These are phyloP conservation scores for Meles meles DNA, from an alignment of 2,113 vertebrate genomes.

Conservation along the genomic window DNA sequence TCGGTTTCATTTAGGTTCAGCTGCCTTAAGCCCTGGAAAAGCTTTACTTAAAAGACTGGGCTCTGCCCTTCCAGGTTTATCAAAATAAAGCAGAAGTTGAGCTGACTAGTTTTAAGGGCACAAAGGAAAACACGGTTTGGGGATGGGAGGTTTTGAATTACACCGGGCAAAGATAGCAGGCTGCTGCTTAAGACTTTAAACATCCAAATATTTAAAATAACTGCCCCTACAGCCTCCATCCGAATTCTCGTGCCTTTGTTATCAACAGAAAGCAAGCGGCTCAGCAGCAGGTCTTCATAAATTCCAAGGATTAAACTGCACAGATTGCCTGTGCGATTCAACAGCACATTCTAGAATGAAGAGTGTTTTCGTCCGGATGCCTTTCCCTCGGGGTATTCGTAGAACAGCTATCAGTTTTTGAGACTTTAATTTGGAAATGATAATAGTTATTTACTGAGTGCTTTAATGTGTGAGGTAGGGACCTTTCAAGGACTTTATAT, in stretches of 20 bases:
- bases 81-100: constrained; percentile 8
- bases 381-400: background rate
- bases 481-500: background rate
- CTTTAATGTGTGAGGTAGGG: background rate
- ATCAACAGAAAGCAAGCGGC: background rate
- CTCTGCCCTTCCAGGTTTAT: constrained; percentile 24
- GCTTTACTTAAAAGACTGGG: constrained; percentile 48
- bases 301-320: background rate
- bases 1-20: constrained; percentile 37
- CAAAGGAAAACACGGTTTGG: constrained; percentile 19
- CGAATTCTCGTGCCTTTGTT: background rate
- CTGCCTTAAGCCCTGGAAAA: background rate
- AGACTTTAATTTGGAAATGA: background rate
- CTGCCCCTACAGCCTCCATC: background rate
- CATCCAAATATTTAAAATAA: constrained; percentile 34
- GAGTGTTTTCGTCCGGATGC: background rate
- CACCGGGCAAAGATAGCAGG: constrained; percentile 31
- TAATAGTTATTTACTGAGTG: background rate
- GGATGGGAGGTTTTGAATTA: constrained; percentile 53
- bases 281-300: background rate
- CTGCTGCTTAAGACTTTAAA: constrained; percentile 66
- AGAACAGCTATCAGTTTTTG: background rate
- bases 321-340: background rate
- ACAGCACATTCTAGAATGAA: background rate
- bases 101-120: background rate